Conservation (phyloP, 2,888 invertebrate genomes). For the Lordiphosa andalusiaca region DNA sequence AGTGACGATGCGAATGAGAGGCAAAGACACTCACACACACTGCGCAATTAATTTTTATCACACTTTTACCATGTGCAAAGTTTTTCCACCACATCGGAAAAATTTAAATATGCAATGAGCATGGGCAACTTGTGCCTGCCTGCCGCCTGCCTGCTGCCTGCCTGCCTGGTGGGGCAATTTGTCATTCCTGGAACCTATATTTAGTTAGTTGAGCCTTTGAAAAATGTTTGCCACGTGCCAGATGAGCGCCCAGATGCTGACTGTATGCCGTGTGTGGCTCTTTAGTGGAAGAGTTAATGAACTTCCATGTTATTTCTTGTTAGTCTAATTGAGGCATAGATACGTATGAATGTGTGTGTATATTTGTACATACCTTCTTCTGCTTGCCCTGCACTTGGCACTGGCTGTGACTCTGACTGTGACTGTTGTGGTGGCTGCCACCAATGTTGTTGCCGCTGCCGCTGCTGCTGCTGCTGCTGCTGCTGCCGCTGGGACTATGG, state of each 20-base stretch:
- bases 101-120: conserved; percentile 31
- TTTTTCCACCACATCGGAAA: conserved; percentile 17
- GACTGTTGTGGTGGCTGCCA: conserved; percentile 19
- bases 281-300: conserved; percentile 47
- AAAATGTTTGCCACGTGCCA: conserved; percentile 63
- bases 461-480: conserved; percentile 12
- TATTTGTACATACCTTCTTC: conserved; percentile 41
- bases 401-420: conserved; percentile 26
- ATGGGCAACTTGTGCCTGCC: conserved; percentile 17
- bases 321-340: conserved; percentile 4
- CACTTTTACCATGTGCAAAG: conserved; percentile 73
- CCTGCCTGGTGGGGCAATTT: conserved; percentile 48
- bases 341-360: background rate
- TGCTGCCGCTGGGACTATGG: conserved; percentile 3
- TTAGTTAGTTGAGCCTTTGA: conserved; percentile 58
- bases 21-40: conserved; percentile 34
- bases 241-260: conserved; percentile 25
- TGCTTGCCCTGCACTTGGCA: conserved; percentile 26
- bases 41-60: conserved; percentile 80
- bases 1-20: conserved; percentile 20
- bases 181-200: conserved; percentile 57
- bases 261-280: background rate
- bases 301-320: conserved; percentile 31
- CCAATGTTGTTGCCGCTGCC: conserved; percentile 12
- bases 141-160: no score